These are phyloP conservation scores for Tetramorium simillimum DNA, from an alignment of 1,140 invertebrate genomes.

Conservation along the genomic window DNA sequence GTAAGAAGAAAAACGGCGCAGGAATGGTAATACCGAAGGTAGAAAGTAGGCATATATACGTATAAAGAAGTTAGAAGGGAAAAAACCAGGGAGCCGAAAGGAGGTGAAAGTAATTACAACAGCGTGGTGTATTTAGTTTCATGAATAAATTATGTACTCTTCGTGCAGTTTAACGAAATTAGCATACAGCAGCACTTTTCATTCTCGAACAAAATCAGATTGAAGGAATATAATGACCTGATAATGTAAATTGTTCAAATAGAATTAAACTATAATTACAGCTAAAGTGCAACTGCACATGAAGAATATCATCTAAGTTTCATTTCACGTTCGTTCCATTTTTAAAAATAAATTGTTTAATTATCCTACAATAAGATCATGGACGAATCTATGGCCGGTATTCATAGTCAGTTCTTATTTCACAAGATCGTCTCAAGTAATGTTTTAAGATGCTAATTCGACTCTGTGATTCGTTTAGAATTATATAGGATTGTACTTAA, in stretches of 20 bases:
- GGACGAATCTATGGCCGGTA: not conserved
- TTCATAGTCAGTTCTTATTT: too few species aligned
- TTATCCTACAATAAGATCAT: not conserved
- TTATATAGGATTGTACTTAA: too few species aligned
- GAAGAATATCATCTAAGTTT: not conserved
- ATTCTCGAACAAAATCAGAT: conserved; percentile 22
- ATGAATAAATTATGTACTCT: conserved; percentile 44
- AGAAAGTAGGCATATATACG: not conserved
- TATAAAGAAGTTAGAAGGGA: not conserved
- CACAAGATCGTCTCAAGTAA: too few species aligned
- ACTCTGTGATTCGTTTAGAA: too few species aligned
- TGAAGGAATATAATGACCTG: conserved; percentile 14
- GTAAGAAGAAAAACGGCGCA: not conserved
- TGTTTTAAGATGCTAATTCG: too few species aligned
- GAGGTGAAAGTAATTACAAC: conserved; percentile 39
- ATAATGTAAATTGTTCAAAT: conserved; percentile 19
- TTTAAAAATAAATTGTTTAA: not conserved
- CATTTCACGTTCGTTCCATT: not conserved
- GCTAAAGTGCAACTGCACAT: not conserved
- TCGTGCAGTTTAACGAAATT: conserved; percentile 43
- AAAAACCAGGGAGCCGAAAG: not conserved
- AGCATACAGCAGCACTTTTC: conserved; percentile 25
- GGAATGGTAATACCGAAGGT: not conserved
- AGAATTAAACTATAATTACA: not conserved
- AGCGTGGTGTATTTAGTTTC: conserved; percentile 27